A percentile compares a stretch with the other conserved stretches of the same genome.
These are phyloP conservation scores for Amiota communis DNA, from an alignment of 2,888 invertebrate species.

Conservation along the genomic window DNA sequence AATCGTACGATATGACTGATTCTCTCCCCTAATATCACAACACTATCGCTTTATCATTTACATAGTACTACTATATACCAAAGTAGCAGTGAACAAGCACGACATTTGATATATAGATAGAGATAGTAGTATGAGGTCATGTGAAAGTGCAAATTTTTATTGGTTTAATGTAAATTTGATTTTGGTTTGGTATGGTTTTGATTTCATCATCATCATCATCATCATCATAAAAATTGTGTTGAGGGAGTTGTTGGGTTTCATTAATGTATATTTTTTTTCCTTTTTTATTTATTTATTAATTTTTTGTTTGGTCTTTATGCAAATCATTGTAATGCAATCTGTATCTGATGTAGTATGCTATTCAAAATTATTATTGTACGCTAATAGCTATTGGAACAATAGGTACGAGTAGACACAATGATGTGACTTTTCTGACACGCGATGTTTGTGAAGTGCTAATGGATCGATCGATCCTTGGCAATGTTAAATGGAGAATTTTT, in stretches of 20 bases:
- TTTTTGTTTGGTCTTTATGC: conserved; percentile 49
- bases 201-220: not conserved
- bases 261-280: not conserved
- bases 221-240: not conserved
- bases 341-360: no score
- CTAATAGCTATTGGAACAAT: conserved; percentile 55
- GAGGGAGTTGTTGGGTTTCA: not conserved
- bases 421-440: no score
- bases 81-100: not conserved
- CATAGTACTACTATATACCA: no score
- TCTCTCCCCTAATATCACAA: not conserved
- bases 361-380: conserved; percentile 40
- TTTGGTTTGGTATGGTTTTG: not conserved
- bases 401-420: no score
- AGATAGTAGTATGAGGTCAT: conserved; percentile 21
- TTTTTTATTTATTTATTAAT: conserved; percentile 2
- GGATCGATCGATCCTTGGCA: no score
- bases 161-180: conserved; percentile 16
- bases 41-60: not conserved
- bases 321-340: conserved; percentile 64
- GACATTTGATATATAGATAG: no score
- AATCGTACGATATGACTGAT: not conserved
- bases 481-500: no score
- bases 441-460: no score
- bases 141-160: conserved; percentile 28